These are phyloP conservation scores for Megastigmus dorsalis DNA, from an alignment of 2,888 invertebrate species.

Conservation along the genomic window DNA sequence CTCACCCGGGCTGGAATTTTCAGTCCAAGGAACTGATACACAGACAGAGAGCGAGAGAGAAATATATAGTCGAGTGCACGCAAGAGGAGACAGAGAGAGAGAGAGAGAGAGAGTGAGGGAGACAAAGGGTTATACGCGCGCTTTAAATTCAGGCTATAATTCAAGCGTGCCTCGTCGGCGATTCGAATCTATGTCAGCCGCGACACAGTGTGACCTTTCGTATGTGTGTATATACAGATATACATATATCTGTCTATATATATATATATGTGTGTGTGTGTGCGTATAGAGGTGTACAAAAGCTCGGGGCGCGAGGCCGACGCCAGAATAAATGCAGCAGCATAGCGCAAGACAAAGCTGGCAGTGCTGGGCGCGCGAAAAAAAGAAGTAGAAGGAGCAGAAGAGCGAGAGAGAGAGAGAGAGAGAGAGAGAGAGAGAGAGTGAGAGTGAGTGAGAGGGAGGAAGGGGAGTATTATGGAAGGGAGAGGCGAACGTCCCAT, in stretches of 20 bases:
- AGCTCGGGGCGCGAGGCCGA: no score
- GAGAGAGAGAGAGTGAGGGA: no score
- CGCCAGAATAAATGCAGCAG: constrained; percentile 19
- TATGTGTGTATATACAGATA: no score
- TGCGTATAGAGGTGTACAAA: no score
- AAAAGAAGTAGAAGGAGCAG: not conserved
- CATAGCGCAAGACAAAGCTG: constrained; percentile 34
- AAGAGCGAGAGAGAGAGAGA: constrained; percentile 6
- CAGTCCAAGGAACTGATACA: no score
- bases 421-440: not conserved
- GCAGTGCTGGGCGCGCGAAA: not conserved
- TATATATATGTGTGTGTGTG: no score
- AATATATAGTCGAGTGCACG: no score
- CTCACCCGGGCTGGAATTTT: no score
- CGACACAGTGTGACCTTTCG: constrained; percentile 46
- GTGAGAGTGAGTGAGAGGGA: constrained; percentile 2
- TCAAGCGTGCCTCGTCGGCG: constrained; percentile 47
- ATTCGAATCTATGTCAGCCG: constrained; percentile 51
- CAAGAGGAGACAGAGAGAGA: no score
- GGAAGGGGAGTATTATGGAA: not conserved
- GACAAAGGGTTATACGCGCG: constrained; percentile 4
- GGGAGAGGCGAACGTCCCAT: constrained; percentile 20
- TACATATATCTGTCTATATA: no score
- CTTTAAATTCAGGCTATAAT: constrained; percentile 52
- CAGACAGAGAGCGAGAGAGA: no score